Evolutionary conservation across 1,140 invertebrate species (phyloP).

Genomic region (Diplogasteroides magnus): DNA sequence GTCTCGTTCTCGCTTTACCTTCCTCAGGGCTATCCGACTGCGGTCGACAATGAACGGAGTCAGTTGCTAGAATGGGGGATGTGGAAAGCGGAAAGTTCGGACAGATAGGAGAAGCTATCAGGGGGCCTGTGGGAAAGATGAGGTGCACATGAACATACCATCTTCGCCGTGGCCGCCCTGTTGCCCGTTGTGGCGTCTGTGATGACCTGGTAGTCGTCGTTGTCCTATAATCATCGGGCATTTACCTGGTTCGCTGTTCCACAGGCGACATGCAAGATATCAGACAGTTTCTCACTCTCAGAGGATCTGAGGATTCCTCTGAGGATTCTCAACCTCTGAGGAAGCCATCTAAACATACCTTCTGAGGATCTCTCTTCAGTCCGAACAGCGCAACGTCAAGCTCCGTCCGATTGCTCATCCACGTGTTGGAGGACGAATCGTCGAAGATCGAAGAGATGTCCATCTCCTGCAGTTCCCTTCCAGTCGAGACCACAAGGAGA

Average conservation of each 20-base stretch:
- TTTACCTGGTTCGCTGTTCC: no score
- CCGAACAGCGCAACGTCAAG: slow-evolving; percentile 42
- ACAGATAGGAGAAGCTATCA: slow-evolving; percentile 12
- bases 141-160: slow-evolving; percentile 22
- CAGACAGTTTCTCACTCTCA: no score
- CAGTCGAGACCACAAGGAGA: slow-evolving; percentile 82
- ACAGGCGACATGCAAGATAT: no score
- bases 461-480: slow-evolving; percentile 92
- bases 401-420: slow-evolving; percentile 43
- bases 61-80: slow-evolving; percentile 35
- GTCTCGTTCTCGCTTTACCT: slow-evolving; percentile 31
- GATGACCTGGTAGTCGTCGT: slow-evolving; percentile 53
- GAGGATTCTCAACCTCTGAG: no score
- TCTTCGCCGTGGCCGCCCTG: slow-evolving; percentile 16
- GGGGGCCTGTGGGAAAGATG: slow-evolving; percentile 7
- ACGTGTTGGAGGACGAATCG: slow-evolving; percentile 37
- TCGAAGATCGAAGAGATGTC: slow-evolving; percentile 75
- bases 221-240: no score
- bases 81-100: slow-evolving; percentile 20
- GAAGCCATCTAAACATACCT: no score
- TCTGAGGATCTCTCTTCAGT: slow-evolving; percentile 39
- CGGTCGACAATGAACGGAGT: slow-evolving; percentile 53
- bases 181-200: slow-evolving; percentile 20
- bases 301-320: no score
- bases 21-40: slow-evolving; percentile 45